Conservation (phyloP, 2,113 vertebrate genomes). For the Parus major region DNA sequence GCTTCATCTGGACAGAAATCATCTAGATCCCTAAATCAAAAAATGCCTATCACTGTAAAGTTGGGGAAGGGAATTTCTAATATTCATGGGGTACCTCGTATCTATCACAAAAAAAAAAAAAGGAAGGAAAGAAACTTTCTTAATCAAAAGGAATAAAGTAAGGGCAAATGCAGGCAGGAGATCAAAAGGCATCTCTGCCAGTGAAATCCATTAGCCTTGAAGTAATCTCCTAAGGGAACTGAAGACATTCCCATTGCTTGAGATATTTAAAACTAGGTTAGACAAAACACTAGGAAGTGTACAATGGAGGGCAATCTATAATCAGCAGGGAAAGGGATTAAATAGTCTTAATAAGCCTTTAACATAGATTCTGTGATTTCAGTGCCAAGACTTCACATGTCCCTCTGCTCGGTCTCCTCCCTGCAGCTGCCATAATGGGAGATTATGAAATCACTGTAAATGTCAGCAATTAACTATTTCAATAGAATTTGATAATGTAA, state of each 20-base stretch:
- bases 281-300: constrained; percentile 52
- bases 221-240: constrained; percentile 42
- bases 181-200: not conserved
- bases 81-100: not conserved
- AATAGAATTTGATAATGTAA: not conserved
- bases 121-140: not conserved
- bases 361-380: constrained; percentile 20
- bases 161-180: not conserved
- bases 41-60: not conserved
- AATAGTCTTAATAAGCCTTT: constrained; percentile 50
- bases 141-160: constrained; percentile 30
- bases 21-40: not conserved
- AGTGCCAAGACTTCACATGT: constrained; percentile 28
- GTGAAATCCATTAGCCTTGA: constrained; percentile 42
- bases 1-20: not conserved
- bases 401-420: not conserved
- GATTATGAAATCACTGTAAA: constrained; percentile 50
- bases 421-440: not conserved
- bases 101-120: not conserved
- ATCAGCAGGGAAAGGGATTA: constrained; percentile 51
- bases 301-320: constrained; percentile 32
- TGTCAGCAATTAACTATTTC: constrained; percentile 26
- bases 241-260: not conserved
- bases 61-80: not conserved
- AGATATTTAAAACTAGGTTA: constrained; percentile 29